Evolutionary conservation across 2,888 invertebrate genomes (phyloP), one percentile per base, ranked within the genome.

Genomic region (Limnephilus marmoratus): DNA sequence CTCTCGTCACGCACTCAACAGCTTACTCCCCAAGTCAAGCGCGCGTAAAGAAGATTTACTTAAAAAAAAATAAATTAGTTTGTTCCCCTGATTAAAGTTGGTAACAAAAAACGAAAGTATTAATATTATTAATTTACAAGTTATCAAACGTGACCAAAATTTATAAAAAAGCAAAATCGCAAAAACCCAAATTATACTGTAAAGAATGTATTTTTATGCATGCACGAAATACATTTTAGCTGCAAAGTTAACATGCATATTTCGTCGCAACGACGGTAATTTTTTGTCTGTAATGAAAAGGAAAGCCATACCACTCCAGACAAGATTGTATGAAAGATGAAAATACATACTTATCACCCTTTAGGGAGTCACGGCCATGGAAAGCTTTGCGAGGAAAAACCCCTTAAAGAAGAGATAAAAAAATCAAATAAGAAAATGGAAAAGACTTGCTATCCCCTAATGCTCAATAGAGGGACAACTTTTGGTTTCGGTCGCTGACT

Each of bases 391-490:
- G 92, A 90, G 85, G 89, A 85, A 81, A 90, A 85, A 53, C 68
- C 90, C 90, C 90, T 81, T 80, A 92, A 86, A 85, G 85, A 85
- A 37, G 81, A 92, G 86, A 92, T 92, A 92, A 92, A 92, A 83
- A 92, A 92, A 92, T 92, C 92, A 92, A 92, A 92, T 90, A 92
- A 92, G 92, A 90, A 92, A 92, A 92, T 90, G 92, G 92, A 92
- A 92, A 92, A 92, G 49, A 81, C 86, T 34, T 34, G 82, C 82
- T 34, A 83, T 34, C 82, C 82, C 82, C 82, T 83, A 83, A 83
- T 37, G 82, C 34, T 83, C 31, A 83, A 83, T 34, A 83, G 34
- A 18, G 82, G 82, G 34, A 82, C 82, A 83, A 83, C 34, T 83
- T 83, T 83, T 83, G 82, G 82, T 82, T 83, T 83, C 34, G 82